Conservation (phyloP, 2,797 vertebrate genomes). For the Protosalanx chinensis region DNA sequence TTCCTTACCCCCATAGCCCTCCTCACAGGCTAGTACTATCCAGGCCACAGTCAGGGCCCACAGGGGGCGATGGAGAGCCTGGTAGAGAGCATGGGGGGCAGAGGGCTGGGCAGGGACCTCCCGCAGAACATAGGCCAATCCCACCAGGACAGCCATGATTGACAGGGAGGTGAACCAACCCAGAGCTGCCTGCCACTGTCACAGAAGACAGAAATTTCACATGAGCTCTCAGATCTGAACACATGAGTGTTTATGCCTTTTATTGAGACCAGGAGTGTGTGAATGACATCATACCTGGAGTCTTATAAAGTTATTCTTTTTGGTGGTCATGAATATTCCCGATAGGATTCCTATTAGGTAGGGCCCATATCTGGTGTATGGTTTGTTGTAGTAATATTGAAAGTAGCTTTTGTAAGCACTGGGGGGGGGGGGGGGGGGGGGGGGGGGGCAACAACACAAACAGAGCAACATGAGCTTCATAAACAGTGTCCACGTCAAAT, state of each 20-base stretch:
- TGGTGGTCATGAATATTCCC: slow-evolving; percentile 73
- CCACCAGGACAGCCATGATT: slow-evolving; percentile 67
- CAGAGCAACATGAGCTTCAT: background rate
- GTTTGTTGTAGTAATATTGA: slow-evolving; percentile 82
- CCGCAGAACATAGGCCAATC: slow-evolving; percentile 69
- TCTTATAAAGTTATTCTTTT: slow-evolving; percentile 66
- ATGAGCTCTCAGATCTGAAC: background rate
- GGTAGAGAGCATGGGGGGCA: slow-evolving; percentile 71
- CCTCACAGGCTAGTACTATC: slow-evolving; percentile 80
- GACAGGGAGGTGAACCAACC: slow-evolving; percentile 76
- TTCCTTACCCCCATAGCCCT: slow-evolving; percentile 77
- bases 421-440: slow-evolving; percentile 11
- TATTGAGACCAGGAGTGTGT: background rate
- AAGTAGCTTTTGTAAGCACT: slow-evolving; percentile 67
- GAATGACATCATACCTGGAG: slow-evolving; percentile 65
- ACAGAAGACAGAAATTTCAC: background rate
- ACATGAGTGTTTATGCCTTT: background rate
- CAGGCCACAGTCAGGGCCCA: slow-evolving; percentile 80
- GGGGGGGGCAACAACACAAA: slow-evolving; percentile 15
- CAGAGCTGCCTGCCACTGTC: slow-evolving; percentile 71
- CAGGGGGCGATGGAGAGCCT: slow-evolving; percentile 78
- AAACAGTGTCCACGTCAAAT: background rate
- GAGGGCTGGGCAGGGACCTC: slow-evolving; percentile 61
- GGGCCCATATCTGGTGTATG: slow-evolving; percentile 81
- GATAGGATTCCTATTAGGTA: slow-evolving; percentile 80